phyloP scores from a whole-genome alignment of 2,113 vertebrate genomes.

The Otus sunia region DNA sequence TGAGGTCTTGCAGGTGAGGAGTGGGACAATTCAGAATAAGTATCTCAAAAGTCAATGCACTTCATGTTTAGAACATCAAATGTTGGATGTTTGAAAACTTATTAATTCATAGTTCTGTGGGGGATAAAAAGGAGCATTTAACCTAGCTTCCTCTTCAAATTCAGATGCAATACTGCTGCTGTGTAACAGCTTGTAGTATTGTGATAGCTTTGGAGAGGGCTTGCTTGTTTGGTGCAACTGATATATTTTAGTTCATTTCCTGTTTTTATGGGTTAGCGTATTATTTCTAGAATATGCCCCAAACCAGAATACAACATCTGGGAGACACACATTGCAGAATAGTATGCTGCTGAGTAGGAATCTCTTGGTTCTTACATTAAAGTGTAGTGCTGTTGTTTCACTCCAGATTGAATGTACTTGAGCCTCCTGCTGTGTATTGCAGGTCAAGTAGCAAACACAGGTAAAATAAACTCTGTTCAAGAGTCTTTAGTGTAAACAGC shows the following conservation, averaged over 20 bases:
- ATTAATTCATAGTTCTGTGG: neutral
- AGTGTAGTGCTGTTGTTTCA: neutral
- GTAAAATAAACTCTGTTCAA: neutral
- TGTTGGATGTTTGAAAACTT: accelerated
- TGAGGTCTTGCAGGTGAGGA: neutral
- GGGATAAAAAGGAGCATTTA: neutral
- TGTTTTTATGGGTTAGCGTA: neutral
- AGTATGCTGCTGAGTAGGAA: neutral
- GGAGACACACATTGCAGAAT: neutral
- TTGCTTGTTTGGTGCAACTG: accelerated
- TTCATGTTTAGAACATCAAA: neutral
- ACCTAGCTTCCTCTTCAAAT: neutral
- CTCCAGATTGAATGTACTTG: neutral
- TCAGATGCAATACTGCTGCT: accelerated
- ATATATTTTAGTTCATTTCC: neutral
- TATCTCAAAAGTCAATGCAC: neutral
- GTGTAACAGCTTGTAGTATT: neutral
- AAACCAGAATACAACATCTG: neutral
- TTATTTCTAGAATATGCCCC: neutral
- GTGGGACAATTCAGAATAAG: accelerated
- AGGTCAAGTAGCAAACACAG: neutral
- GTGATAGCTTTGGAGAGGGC: neutral
- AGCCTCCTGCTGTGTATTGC: neutral
- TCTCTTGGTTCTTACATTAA: neutral
- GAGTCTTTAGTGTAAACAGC: neutral